Conservation (phyloP, 64 coral and sea anemone genomes). For the Pocillopora damicornis region DNA sequence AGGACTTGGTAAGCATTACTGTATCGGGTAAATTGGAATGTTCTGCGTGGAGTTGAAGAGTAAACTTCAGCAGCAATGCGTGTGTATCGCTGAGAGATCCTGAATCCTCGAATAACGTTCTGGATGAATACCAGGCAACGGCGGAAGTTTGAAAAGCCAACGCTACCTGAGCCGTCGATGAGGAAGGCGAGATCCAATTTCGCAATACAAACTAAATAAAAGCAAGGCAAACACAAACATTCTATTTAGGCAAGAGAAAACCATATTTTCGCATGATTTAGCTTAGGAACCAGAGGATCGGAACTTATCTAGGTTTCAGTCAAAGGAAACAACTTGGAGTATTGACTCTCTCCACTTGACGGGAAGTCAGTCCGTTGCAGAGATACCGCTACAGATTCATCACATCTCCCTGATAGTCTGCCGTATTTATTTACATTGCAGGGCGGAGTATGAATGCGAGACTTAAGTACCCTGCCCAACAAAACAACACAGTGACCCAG, state of each 20-base stretch:
- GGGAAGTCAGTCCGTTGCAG: too few relatives aligned
- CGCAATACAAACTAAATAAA: constrained; percentile 56
- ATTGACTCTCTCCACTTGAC: too few relatives aligned
- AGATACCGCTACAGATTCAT: too few relatives aligned
- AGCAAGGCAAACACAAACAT: neutral
- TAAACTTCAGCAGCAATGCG: constrained; percentile 55
- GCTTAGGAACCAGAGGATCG: too few relatives aligned
- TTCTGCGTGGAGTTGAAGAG: constrained; percentile 28
- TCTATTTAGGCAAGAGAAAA: neutral
- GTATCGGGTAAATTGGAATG: constrained; percentile 52
- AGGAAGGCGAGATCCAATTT: constrained; percentile 69
- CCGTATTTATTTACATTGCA: too few relatives aligned
- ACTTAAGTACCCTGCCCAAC: too few relatives aligned
- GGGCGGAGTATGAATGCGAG: too few relatives aligned
- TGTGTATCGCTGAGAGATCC: constrained; percentile 37
- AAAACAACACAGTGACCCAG: too few relatives aligned
- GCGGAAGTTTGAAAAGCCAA: constrained; percentile 61
- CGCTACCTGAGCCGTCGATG: constrained; percentile 74
- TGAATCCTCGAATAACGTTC: constrained; percentile 59
- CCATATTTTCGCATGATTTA: neutral
- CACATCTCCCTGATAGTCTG: too few relatives aligned
- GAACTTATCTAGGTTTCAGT: too few relatives aligned
- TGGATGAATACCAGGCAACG: constrained; percentile 61
- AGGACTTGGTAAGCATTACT: constrained; percentile 15
- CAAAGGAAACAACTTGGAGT: too few relatives aligned